phyloP scores from a whole-genome alignment of 2,888 invertebrate genomes.

The Eupithecia vulgata region DNA sequence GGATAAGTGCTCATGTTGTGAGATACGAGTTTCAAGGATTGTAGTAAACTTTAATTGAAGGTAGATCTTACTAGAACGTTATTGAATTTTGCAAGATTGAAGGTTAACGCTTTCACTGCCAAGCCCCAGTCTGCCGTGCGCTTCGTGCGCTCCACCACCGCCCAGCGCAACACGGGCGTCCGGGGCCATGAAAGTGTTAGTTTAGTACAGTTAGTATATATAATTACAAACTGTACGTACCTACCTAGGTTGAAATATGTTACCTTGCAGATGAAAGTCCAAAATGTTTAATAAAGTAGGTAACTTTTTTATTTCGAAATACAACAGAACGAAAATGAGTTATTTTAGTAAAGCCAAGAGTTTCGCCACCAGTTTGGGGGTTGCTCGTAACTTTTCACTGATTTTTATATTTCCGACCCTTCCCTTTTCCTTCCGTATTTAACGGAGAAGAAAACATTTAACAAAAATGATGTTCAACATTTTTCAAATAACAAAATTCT shows the following conservation, averaged over 20 bases:
- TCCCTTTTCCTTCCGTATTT: constrained; percentile 14
- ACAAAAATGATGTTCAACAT: constrained; percentile 21
- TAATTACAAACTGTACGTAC: neutral
- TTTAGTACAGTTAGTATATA: too few relatives aligned
- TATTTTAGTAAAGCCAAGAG: constrained; percentile 10
- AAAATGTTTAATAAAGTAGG: neutral
- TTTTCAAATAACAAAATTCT: constrained; percentile 21
- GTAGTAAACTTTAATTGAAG: constrained; percentile 35
- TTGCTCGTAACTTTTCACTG: constrained; percentile 14
- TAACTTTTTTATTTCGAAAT: neutral
- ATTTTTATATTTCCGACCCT: constrained; percentile 15
- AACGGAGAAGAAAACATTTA: constrained; percentile 16
- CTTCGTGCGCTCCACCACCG: too few relatives aligned
- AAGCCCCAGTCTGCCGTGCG: too few relatives aligned
- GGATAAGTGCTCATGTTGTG: constrained; percentile 43
- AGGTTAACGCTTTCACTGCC: neutral
- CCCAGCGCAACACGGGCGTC: too few relatives aligned
- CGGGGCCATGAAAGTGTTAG: too few relatives aligned
- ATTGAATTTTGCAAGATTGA: constrained; percentile 20
- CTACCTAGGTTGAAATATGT: neutral
- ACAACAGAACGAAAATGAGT: neutral
- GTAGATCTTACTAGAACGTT: constrained; percentile 5
- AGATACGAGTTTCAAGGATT: constrained; percentile 26
- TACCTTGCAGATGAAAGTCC: neutral
- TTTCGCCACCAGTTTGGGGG: constrained; percentile 4